phyloP scores from a whole-genome alignment of 2,113 vertebrate species.

The Zootoca vivipara region DNA sequence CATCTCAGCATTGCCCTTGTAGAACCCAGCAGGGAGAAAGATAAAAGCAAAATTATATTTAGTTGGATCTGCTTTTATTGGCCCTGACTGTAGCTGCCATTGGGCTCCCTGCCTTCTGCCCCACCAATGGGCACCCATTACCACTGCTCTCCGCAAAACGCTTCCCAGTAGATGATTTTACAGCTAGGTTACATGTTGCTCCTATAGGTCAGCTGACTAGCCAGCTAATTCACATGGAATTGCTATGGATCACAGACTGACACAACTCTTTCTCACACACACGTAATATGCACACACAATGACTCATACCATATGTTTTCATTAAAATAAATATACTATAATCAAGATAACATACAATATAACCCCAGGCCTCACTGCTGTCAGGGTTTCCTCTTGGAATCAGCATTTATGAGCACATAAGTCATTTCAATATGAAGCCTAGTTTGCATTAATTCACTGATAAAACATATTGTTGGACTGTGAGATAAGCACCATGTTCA shows the following conservation, averaged over 20 bases:
- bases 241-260: neutral
- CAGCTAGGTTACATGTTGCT: neutral
- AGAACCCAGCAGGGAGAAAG: too few species aligned
- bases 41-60: too few species aligned
- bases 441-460: conserved; percentile 43
- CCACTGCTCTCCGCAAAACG: too few species aligned
- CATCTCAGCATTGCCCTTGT: too few species aligned
- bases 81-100: too few species aligned
- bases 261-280: neutral
- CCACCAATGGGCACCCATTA: too few species aligned
- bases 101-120: too few species aligned
- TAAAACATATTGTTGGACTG: conserved; percentile 33
- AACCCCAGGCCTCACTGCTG: conserved; percentile 35
- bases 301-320: neutral
- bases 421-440: conserved; percentile 22
- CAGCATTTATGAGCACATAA: conserved; percentile 46
- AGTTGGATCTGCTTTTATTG: too few species aligned
- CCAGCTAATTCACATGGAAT: neutral
- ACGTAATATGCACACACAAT: too few species aligned
- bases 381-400: conserved; percentile 27
- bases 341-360: neutral
- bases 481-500: neutral
- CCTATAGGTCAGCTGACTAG: neutral
- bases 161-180: too few species aligned
- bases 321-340: neutral